Base-by-base conservation (phyloP, 2,797 vertebrate genomes). In the Darevskia mixta region DNA sequence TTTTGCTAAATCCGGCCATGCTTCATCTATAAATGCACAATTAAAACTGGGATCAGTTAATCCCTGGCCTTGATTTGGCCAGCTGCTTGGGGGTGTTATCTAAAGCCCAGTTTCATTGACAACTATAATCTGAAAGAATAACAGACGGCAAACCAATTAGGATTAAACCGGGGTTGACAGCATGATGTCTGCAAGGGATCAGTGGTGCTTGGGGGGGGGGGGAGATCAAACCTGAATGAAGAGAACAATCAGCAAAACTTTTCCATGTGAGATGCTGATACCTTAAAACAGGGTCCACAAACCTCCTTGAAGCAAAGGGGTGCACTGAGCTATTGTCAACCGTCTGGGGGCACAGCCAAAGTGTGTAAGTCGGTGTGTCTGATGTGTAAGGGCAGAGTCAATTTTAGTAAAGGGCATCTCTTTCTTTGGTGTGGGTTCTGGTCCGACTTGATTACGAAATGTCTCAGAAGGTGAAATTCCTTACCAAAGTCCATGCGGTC, bases 401-500 rank as follows among this genome's bases (percentile, higher is more conserved):
- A 55, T 55, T 55, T 55, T 15, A 55, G 15, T 55, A 55, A 55
- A 55, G 49, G 49, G 49, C 13, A 55, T 15, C 49, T 15, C 49
- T 55, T 55, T 55, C 49, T 55, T 55, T 55, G 49, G 49, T 55
- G 49, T 55, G 13, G 41, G 49, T 27, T 61, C 27, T 25, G 6
- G 35, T 80, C 11, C 6, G 71, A 4, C 66, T 23, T 9, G 18
- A 3, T 10, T 27, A 23, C 0, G 25, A 49, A 69, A 49, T 77
- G 1, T 3, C 35, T 8, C 1, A 79, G 85, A 89, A 23, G 23
- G 64, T 17, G 17, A 11, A 29, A 1, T 79, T 64, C 35, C 96
- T 97, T 95, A 99, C 99, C 98, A 1, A 99, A 99, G 92, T 97
- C 97, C 96, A 99, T 98, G 72, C 99, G 97, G 73, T 99, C 97